A percentile compares a stretch with the other conserved stretches of the same genome.
phyloP scores from a whole-genome alignment of 2,113 vertebrate genomes.

The Athene cunicularia region DNA sequence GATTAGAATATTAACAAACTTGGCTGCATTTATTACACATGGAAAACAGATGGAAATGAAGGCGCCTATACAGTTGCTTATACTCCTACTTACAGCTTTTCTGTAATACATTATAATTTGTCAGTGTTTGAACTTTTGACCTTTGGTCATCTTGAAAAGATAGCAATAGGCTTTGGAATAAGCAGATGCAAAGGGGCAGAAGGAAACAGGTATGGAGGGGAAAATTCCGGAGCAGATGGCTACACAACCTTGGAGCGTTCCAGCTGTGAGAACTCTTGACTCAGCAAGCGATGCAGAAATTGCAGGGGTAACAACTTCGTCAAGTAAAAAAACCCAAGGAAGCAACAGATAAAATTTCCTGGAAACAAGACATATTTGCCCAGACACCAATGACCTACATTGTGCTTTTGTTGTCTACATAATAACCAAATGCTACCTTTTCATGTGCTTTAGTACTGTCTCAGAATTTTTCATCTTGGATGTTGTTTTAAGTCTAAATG shows the following conservation, averaged over 20 bases:
- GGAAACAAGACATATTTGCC: not conserved
- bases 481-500: not conserved
- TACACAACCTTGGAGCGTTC: rapidly evolving
- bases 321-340: not conserved
- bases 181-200: not conserved
- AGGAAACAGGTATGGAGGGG: not conserved
- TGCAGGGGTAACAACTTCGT: not conserved
- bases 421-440: not conserved
- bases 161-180: not conserved
- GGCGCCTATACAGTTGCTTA: not conserved
- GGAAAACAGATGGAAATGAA: not conserved
- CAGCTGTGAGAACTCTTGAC: not conserved
- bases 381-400: not conserved
- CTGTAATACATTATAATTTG: not conserved
- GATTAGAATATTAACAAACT: not conserved
- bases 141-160: not conserved
- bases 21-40: not conserved
- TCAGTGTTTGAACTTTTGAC: not conserved
- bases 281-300: not conserved
- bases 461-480: not conserved
- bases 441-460: not conserved
- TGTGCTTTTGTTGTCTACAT: not conserved
- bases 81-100: not conserved
- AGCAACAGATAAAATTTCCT: not conserved
- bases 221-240: not conserved